These are phyloP conservation scores for Psilopogon haemacephalus DNA, from an alignment of 2,113 vertebrate genomes.

Conservation along the genomic window DNA sequence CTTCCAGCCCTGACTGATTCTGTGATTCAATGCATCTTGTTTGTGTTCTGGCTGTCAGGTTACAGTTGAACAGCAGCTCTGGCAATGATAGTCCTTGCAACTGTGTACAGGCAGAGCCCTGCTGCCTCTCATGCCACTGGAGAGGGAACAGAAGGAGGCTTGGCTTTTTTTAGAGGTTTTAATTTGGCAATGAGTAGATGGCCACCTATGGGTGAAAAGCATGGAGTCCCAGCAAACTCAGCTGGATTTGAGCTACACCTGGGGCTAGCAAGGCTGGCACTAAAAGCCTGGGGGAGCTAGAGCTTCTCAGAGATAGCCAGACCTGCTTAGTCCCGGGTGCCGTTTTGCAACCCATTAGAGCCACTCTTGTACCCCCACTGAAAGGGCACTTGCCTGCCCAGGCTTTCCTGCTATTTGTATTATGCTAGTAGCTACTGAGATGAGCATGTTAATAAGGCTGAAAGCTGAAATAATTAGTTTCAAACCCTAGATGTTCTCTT, in stretches of 20 bases:
- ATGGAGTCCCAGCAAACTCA: fast-evolving
- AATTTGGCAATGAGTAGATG: not conserved
- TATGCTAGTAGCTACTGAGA: not conserved
- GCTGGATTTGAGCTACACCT: fast-evolving
- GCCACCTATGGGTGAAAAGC: not conserved
- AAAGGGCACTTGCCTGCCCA: not conserved
- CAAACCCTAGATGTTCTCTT: not conserved
- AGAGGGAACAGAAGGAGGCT: not conserved
- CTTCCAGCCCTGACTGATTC: too few relatives aligned
- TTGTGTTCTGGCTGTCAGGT: not conserved
- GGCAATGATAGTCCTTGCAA: not conserved
- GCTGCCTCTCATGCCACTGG: fast-evolving
- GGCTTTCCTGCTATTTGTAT: not conserved
- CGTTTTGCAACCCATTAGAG: not conserved
- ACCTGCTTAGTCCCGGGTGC: not conserved
- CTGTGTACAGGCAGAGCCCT: not conserved
- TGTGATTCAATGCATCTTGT: fast-evolving
- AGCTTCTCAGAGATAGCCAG: not conserved
- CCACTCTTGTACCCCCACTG: too few relatives aligned
- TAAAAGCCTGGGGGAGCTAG: not conserved
- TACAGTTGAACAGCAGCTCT: not conserved
- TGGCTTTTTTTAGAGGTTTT: not conserved
- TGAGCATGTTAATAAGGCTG: not conserved
- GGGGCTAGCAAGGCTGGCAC: not conserved
- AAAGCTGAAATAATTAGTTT: not conserved